phyloP scores from a whole-genome alignment of 2,797 vertebrate genomes.

The Cirrhinus mrigala region DNA sequence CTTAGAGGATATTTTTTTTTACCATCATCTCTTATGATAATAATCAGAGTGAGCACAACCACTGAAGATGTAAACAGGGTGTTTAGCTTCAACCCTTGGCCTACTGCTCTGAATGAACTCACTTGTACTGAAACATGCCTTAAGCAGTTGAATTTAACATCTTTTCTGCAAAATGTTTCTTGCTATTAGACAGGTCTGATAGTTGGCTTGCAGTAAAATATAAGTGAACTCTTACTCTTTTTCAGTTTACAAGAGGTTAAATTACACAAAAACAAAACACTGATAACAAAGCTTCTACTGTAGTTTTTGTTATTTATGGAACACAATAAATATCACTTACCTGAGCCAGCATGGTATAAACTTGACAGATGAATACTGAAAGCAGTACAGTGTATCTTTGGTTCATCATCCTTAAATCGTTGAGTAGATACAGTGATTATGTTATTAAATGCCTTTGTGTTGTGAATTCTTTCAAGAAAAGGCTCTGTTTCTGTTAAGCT shows the following conservation, averaged over 20 bases:
- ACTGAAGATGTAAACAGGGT: neutral
- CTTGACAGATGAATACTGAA: constrained; percentile 66
- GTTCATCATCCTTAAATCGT: neutral
- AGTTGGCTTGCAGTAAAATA: neutral
- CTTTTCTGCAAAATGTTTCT: neutral
- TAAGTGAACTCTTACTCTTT: neutral
- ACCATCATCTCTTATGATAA: neutral
- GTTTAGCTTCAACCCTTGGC: neutral
- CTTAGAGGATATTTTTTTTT: neutral
- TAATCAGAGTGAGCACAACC: constrained; percentile 5
- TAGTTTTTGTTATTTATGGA: neutral
- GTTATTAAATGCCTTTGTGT: neutral
- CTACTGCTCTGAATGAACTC: neutral
- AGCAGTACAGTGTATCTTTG: neutral
- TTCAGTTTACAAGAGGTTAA: neutral
- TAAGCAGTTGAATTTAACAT: neutral
- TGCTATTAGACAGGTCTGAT: neutral
- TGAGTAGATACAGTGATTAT: neutral
- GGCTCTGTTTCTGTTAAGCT: neutral
- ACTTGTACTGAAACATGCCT: neutral
- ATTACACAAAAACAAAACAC: neutral
- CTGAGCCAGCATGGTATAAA: constrained; percentile 72
- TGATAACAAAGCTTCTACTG: neutral
- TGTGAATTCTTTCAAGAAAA: neutral
- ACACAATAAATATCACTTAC: constrained; percentile 68